These are phyloP conservation scores for Sebastolobus alascanus DNA, from an alignment of 2,797 vertebrate species.

Conservation along the genomic window DNA sequence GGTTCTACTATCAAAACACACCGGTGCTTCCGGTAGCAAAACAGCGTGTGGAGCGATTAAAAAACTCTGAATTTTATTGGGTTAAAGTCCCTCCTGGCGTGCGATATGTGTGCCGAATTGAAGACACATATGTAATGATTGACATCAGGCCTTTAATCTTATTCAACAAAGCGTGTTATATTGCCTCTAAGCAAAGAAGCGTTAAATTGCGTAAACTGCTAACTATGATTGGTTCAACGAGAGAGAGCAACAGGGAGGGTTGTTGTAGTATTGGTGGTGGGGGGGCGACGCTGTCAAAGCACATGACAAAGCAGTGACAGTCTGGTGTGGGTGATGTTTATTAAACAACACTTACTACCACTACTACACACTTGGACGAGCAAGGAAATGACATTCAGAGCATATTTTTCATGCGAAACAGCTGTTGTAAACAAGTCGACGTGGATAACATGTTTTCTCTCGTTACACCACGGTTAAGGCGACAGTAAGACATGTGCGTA, in stretches of 20 bases:
- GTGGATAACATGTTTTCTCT: constrained; percentile 53
- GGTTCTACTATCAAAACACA: neutral
- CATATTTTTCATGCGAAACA: constrained; percentile 36
- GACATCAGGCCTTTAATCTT: rapidly evolving
- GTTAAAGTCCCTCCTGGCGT: neutral
- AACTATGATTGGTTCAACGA: neutral
- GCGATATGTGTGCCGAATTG: constrained; percentile 27
- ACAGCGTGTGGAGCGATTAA: neutral
- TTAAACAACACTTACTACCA: constrained; percentile 5
- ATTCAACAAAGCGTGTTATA: rapidly evolving
- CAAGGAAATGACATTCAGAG: constrained; percentile 4
- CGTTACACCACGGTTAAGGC: too few species aligned
- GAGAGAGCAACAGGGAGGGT: constrained; percentile 3
- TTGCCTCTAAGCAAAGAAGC: neutral
- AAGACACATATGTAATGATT: neutral
- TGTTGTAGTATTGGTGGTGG: neutral
- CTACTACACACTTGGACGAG: neutral
- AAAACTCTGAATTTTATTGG: constrained; percentile 4
- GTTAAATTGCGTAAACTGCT: neutral
- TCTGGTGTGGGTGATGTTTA: constrained; percentile 14
- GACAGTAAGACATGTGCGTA: too few species aligned
- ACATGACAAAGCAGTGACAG: constrained; percentile 67
- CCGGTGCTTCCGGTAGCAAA: constrained; percentile 7
- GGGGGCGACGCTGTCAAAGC: constrained; percentile 38
- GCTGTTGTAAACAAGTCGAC: constrained; percentile 64